Evolutionary conservation across 2,113 vertebrate genomes (phyloP).

Genomic region (Notothenia coriiceps): DNA sequence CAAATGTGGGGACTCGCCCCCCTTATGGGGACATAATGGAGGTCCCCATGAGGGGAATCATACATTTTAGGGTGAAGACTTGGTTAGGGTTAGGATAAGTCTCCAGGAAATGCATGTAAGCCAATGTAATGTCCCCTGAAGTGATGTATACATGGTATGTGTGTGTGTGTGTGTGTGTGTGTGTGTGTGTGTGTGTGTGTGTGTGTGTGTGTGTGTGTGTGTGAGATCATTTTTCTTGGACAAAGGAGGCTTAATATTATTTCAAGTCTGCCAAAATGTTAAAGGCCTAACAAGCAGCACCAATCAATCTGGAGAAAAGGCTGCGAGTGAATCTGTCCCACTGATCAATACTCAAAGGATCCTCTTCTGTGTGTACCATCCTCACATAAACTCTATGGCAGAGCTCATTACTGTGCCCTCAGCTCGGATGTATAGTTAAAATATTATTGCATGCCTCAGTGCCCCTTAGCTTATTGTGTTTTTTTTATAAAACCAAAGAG

Average conservation of each 20-base stretch:
- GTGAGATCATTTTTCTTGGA: slow-evolving; percentile 24
- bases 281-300: slow-evolving; percentile 37
- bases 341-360: slow-evolving; percentile 42
- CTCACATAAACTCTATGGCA: slow-evolving; percentile 11
- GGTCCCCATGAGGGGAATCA: too few species aligned
- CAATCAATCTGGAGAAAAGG: slow-evolving; percentile 24
- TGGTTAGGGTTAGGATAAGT: too few species aligned
- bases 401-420: slow-evolving; percentile 29
- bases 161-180: too few species aligned
- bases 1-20: too few species aligned
- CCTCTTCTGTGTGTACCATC: slow-evolving; percentile 9
- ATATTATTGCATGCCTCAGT: slow-evolving; percentile 34
- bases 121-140: too few species aligned
- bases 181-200: too few species aligned
- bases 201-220: too few species aligned
- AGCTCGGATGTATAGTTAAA: slow-evolving; percentile 29
- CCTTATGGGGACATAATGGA: too few species aligned
- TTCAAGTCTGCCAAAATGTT: slow-evolving; percentile 31
- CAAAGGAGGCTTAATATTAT: slow-evolving; percentile 23
- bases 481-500: slow-evolving; percentile 22
- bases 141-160: too few species aligned
- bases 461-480: slow-evolving; percentile 21
- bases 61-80: too few species aligned
- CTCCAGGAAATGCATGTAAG: too few species aligned
- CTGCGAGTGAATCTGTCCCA: slow-evolving; percentile 15